Evolutionary conservation across 37 sponge, comb jelly and placozoan genomes (phyloP).

Genomic region (Hexactinellida sp.): DNA sequence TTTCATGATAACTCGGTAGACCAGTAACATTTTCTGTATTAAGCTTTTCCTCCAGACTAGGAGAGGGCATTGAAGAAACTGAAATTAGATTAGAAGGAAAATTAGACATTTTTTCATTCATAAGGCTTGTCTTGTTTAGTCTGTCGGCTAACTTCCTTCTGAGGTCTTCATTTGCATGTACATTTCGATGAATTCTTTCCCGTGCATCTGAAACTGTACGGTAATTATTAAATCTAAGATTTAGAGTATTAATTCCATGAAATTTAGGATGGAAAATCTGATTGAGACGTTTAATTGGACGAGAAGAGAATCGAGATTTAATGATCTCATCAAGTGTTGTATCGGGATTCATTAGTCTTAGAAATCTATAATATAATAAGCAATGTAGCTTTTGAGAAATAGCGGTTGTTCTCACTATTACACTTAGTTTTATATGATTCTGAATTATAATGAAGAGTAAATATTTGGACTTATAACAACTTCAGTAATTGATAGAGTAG

Average conservation of each 20-base stretch:
- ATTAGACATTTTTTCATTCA: neutral
- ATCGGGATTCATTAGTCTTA: conserved; percentile 10
- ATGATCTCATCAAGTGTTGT: neutral
- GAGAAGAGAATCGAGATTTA: neutral
- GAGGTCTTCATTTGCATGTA: neutral
- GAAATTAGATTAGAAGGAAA: neutral
- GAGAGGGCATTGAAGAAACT: neutral
- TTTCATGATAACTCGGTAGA: conserved; percentile 3
- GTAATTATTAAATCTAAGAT: neutral
- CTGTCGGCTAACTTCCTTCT: neutral
- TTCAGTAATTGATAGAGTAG: too few relatives aligned
- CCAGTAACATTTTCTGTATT: neutral
- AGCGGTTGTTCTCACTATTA: too few relatives aligned
- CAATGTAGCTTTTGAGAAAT: too few relatives aligned
- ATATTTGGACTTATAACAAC: too few relatives aligned
- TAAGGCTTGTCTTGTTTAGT: neutral
- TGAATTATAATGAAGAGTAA: too few relatives aligned
- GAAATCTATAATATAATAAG: too few relatives aligned
- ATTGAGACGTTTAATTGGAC: neutral
- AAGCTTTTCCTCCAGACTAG: neutral
- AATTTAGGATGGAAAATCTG: neutral
- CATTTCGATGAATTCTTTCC: neutral
- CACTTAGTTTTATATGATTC: too few relatives aligned
- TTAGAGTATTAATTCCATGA: neutral
- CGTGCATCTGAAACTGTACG: neutral